Base-by-base conservation (phyloP, 2,888 invertebrate genomes). In the Ctena decussata region DNA sequence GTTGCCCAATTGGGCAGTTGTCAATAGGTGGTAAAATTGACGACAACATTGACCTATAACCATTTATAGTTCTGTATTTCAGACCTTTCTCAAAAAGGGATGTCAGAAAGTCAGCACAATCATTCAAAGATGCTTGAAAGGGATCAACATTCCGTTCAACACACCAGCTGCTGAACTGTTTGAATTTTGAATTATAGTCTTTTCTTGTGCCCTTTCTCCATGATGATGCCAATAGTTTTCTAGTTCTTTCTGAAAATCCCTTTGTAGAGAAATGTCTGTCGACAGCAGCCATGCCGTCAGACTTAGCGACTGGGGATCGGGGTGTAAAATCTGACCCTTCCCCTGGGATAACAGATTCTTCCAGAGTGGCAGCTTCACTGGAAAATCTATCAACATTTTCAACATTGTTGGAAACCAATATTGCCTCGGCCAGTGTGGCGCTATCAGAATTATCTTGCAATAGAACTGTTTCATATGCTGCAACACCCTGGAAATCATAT, bases 121-220 rank as follows among this genome's bases (percentile, higher is more conserved):
- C n/a, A 24, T 24, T 46, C 75, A 86, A 30, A 82, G 79, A 60
- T 21, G 85, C 71, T 32, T 41, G 15, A 82, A 79, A 74, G 41
- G 76, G 49, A 82, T 82, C 74, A 77, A 87, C 77, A 27, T 84
- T 0, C 27, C 37, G 21, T 80, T 70, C 32, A 82, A 44, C n/a
- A 82, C 85, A 82, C 78, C 81, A 86, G 82, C 83, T 46, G 80
- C 21, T n/a, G n/a, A 83, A 86, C 57, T 76, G 75, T 35, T 32
- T 44, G 30, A 82, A 82, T 46, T 77, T 18, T 11, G 30, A 3
- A 27, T 24, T n/a, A 49, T 78, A 78, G 71, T 85, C 81, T 74
- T 60, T 80, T 46, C 72, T 74, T 15, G 78, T 85, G 18, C 85
- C 79, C 44, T 37, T 35, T 73, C 75, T 44, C 79, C 81, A n/a